Conservation (phyloP, 2,888 invertebrate genomes). For the Dyspetes luteomarginatus region DNA sequence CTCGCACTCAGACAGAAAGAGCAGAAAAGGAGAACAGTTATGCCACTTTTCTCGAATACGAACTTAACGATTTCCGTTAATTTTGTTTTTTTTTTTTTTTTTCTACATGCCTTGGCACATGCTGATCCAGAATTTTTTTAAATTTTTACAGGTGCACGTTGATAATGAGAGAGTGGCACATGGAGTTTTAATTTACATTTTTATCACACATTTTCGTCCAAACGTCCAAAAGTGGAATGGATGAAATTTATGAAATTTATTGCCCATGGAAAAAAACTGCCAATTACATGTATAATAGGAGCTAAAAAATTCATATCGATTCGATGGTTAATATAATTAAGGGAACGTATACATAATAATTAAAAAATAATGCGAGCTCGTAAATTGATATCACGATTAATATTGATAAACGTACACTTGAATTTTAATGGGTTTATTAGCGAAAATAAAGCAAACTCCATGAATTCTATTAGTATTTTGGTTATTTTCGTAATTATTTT, state of each 20-base stretch:
- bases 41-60: conserved; percentile 7
- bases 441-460: background rate
- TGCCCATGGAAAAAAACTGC: too few relatives aligned
- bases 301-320: too few relatives aligned
- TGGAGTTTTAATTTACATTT: too few relatives aligned
- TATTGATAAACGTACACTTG: background rate
- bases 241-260: too few relatives aligned
- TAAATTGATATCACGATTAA: too few relatives aligned
- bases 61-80: conserved; percentile 45
- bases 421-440: background rate
- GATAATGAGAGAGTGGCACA: background rate
- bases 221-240: too few relatives aligned
- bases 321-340: too few relatives aligned
- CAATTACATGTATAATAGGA: too few relatives aligned
- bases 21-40: background rate
- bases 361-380: too few relatives aligned
- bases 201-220: too few relatives aligned
- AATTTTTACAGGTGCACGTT: background rate
- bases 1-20: background rate
- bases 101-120: background rate
- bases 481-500: conserved; percentile 17
- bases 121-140: background rate
- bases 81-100: conserved; percentile 9
- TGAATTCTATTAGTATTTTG: background rate
- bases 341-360: too few relatives aligned